A percentile compares a stretch with the other conserved stretches of the same genome.
Conservation (phyloP, 1,140 invertebrate genomes). For the Anastrepha obliqua region DNA sequence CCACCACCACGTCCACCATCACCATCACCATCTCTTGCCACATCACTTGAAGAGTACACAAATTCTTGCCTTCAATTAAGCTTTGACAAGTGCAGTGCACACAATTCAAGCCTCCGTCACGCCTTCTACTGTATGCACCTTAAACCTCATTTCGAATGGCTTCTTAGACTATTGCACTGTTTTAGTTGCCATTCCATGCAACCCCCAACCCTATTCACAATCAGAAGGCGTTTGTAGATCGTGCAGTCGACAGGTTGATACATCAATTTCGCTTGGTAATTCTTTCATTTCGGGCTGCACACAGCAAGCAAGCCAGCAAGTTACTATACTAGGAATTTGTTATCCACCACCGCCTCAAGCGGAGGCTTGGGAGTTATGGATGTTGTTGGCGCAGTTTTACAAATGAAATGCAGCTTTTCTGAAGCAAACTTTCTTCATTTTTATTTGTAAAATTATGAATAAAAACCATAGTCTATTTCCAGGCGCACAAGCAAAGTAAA, state of each 20-base stretch:
- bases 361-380: neutral
- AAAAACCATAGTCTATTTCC: slow-evolving; percentile 25
- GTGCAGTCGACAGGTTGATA: slow-evolving; percentile 23
- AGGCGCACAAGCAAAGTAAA: slow-evolving; percentile 15
- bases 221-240: neutral
- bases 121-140: neutral
- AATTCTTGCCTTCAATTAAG: slow-evolving; percentile 73
- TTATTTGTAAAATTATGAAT: slow-evolving; percentile 38
- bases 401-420: slow-evolving; percentile 31
- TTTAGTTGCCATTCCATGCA: slow-evolving; percentile 6
- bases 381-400: neutral
- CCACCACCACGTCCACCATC: neutral
- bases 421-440: slow-evolving; percentile 52
- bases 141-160: slow-evolving; percentile 31
- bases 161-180: slow-evolving; percentile 45
- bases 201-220: neutral
- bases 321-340: slow-evolving; percentile 7
- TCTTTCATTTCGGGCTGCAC: neutral
- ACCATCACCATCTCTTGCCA: slow-evolving; percentile 67
- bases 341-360: neutral
- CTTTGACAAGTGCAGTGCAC: slow-evolving; percentile 72
- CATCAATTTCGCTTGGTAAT: slow-evolving; percentile 24
- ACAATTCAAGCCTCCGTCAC: slow-evolving; percentile 13
- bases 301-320: neutral
- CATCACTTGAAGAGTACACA: slow-evolving; percentile 71